Evolutionary conservation across 1,140 invertebrate species (phyloP).

Genomic region (Lepidurus arcticus): DNA sequence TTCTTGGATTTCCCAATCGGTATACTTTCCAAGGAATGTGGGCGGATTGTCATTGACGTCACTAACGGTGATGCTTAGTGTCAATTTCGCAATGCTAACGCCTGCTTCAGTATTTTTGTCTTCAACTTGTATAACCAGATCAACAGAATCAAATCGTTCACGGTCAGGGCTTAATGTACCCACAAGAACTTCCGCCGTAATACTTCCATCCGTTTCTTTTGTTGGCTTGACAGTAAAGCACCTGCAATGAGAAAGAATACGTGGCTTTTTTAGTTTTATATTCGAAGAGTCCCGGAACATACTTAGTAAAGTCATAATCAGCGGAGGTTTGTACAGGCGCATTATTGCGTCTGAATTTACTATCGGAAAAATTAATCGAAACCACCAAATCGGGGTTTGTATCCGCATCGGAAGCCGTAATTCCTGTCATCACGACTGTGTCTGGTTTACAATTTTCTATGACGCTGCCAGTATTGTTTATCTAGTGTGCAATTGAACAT

Average conservation of each 20-base stretch:
- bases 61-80: background rate
- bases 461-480: background rate
- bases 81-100: background rate
- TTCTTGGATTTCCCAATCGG: background rate
- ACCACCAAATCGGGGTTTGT: conserved; percentile 24
- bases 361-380: background rate
- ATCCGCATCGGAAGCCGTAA: background rate
- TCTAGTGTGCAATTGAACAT: background rate
- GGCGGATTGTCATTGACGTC: conserved; percentile 28
- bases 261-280: background rate
- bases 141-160: conserved; percentile 23
- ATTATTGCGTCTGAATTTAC: conserved; percentile 21
- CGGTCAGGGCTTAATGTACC: conserved; percentile 8
- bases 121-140: conserved; percentile 20
- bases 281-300: background rate
- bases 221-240: conserved; percentile 17
- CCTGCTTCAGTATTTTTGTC: conserved; percentile 14
- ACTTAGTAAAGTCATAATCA: background rate
- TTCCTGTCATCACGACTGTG: background rate
- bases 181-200: background rate
- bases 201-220: background rate
- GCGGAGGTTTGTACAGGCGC: background rate
- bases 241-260: background rate
- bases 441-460: background rate
- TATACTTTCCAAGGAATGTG: background rate